Evolutionary conservation across 2,113 vertebrate species (phyloP), one percentile per base, ranked within the genome.

Genomic region (Elephantulus edwardii): DNA sequence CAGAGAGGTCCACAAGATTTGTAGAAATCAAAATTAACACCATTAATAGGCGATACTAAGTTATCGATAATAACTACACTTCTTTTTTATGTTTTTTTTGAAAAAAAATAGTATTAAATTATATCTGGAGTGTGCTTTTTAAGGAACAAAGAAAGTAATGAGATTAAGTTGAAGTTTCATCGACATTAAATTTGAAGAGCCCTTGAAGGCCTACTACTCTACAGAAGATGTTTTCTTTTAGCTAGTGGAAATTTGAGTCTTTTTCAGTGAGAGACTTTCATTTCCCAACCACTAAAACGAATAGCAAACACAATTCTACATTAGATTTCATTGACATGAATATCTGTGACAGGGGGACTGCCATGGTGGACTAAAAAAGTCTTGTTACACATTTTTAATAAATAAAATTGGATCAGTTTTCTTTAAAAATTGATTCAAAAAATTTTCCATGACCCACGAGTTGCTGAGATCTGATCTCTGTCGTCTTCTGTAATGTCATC

Each of bases 61-160:
- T n/a, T n/a, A n/a, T n/a, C n/a, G n/a, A 81, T 14, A 26, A 70
- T 92, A 62, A 38, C 26, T 44, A 56, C 8, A 42, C 6, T 81
- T 83, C n/a, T 54, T 86, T 68, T 26, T 60, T 91, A 35, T n/a
- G n/a, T n/a, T n/a, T 44, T 83, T 71, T 71, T 79, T 86, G 24
- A 58, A 58, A 56, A 82, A 92, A 86, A 83, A n/a, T 9, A 48
- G 74, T 52, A 16, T 11, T 91, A 28, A 66, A 38, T 82, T 1
- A 35, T n/a, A 8, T 33, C 54, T 38, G 5, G 66, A 33, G 8
- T 42, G 12, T 2, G 74, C n/a, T 44, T 77, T 90, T 74, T 40
- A 75, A 74, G 28, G 10, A 78, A 66, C 46, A 77, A 13, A 17
- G 84, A 72, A 42, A 74, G 64, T 50, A 72, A 6, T 38, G 38